Base-by-base conservation (phyloP, 1,140 invertebrate species). In the Dendroctonus valens region DNA sequence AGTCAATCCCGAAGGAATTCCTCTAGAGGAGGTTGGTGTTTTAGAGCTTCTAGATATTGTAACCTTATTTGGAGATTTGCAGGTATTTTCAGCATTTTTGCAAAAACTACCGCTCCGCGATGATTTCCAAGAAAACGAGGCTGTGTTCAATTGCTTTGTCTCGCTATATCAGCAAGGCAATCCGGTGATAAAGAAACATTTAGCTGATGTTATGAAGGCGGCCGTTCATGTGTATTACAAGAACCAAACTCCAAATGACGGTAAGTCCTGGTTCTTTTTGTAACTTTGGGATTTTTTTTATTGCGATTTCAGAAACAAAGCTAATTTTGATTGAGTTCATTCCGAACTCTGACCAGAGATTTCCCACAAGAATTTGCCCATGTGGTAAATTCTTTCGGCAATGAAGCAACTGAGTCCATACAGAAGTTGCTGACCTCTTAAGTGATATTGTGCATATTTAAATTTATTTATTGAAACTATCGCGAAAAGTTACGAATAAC, bases 61-160 rank as follows among this genome's bases (percentile, higher is more conserved):
- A 54, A 67, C 7, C 11, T 48, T 0, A 46, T 60, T 67, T 61
- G 15, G 2, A 57, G 44, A n/a, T 64, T 59, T 11, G 41, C 44
- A 86, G 84, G 87, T 92, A 2, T 83, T 92, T 53, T 88, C 90
- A 7, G 87, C 87, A 14, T 86, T 91, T 51, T 77, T 93, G 0
- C 80, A 85, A 66, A 84, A 86, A 75, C 75, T 93, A 50, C 91
- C 91, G 12, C 74, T 93, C 12, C 84, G 86, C 65, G 85, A 90
- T 78, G 91, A 93, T 76, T 85, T 85, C 69, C 84, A 87, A 63
- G 91, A 93, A 73, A 89, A 91, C 72, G 83, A 84, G 26, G 84
- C 87, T 15, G 83, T 93, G 6, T 87, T 87, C 59, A 84, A 84
- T 60, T 86, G 87, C 72, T 83, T 93, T 55, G 76, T 81, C 39